Evolutionary conservation across 2,888 invertebrate genomes (phyloP), one percentile per base, ranked within the genome.

Genomic region (Melanostoma scalare): DNA sequence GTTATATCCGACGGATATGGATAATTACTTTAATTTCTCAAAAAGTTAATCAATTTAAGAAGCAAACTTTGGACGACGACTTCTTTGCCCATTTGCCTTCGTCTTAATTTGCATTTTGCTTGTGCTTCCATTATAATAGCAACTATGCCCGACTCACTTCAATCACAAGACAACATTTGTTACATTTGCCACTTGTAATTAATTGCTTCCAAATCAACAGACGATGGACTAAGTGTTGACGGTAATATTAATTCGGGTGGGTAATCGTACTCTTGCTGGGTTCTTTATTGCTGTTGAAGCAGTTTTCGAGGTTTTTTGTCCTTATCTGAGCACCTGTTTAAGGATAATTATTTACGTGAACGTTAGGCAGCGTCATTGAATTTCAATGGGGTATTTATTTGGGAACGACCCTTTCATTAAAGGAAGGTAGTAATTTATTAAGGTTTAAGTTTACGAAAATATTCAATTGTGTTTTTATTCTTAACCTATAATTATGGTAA

Each of bases 1-100:
- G 10, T 67, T 75, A 65, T 72, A 69, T 74, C 69, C 73, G 46
- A 35, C 68, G 82, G 82, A 82, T 82, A 82, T 78, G 82, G 78
- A 82, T 82, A 82, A 82, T 78, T 74, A 78, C 82, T 78, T 82
- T 58, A 74, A 82, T 78, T 78, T 82, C 78, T 82, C 78, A 82
- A 74, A 82, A 82, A 82, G 82, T 74, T 78, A 78, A 78, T 78
- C 69, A 78, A 69, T 69, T 78, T 58, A 31, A 61, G 61, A 56
- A 72, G 61, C 63, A 63, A 72, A 40, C 68, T 44, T 61, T 52
- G 30, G 6, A 33, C 52, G 35, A 42, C 36, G 4, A 58, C 42
- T 56, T 42, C 38, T 36, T 50, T 31, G 2, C 31, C n/a, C 3
- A 40, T 53, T 44, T 6, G 35, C 42, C 44, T 72, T 48, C 48